These are phyloP conservation scores for Apteryx mantelli DNA, from an alignment of 2,113 vertebrate genomes.

Conservation along the genomic window DNA sequence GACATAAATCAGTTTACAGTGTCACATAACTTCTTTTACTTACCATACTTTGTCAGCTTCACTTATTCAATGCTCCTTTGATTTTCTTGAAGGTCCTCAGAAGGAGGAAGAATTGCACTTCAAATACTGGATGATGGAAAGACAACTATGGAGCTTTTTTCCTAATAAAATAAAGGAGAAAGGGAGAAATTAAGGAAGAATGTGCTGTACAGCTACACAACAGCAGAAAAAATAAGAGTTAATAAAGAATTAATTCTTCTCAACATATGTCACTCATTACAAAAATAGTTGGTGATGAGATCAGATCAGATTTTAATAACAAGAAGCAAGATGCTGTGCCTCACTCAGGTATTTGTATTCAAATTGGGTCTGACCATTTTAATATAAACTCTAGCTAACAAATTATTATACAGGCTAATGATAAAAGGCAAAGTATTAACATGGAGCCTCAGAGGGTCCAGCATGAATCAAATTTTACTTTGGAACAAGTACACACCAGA, in stretches of 20 bases:
- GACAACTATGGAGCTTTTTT: neutral
- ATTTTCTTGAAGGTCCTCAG: neutral
- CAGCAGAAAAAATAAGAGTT: neutral
- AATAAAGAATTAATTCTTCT: neutral
- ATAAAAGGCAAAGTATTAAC: neutral
- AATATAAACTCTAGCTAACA: neutral
- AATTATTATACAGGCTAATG: neutral
- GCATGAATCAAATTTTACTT: neutral
- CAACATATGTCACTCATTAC: neutral
- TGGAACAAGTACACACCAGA: neutral
- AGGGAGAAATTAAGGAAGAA: neutral
- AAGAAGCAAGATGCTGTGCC: neutral
- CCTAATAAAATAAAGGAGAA: neutral
- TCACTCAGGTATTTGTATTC: neutral
- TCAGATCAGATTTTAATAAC: neutral
- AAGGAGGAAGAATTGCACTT: neutral
- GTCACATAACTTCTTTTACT: neutral
- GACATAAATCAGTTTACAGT: neutral
- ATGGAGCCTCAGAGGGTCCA: neutral
- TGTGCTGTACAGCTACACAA: neutral
- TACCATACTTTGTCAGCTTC: neutral
- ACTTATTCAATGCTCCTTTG: neutral
- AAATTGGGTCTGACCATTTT: neutral
- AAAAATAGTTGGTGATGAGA: neutral
- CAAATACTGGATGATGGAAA: neutral